Percentiles rank a stretch among this genome's conserved stretches.
phyloP scores from a whole-genome alignment of 2,797 vertebrate genomes.

The Sebastes jordani region DNA sequence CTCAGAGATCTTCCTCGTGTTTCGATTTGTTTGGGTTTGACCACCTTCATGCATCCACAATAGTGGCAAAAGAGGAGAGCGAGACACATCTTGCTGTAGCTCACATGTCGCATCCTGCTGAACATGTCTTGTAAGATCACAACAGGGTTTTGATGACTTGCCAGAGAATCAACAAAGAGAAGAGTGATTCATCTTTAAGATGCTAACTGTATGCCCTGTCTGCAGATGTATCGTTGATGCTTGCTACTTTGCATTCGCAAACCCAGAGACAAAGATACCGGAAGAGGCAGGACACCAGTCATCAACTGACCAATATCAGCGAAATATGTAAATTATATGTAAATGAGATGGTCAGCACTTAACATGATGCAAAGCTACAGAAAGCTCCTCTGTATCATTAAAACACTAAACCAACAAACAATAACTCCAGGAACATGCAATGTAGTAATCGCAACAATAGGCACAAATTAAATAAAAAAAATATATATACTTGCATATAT shows the following conservation, averaged over 20 bases:
- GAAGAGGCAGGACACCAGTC: neutral
- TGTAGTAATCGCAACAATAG: neutral
- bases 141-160: neutral
- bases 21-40: neutral
- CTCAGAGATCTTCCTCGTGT: neutral
- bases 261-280: neutral
- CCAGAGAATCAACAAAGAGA: neutral
- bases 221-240: neutral
- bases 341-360: neutral
- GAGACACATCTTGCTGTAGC: neutral
- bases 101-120: neutral
- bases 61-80: neutral
- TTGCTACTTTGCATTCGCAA: neutral
- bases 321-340: conserved; percentile 1
- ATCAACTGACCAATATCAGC: neutral
- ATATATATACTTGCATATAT: neutral
- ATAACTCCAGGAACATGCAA: neutral
- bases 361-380: neutral
- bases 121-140: neutral
- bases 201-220: neutral
- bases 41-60: neutral
- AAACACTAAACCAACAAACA: neutral
- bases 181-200: neutral
- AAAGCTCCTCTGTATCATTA: neutral
- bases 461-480: neutral